phyloP scores from a whole-genome alignment of 2,888 invertebrate genomes.

The Aplocera efformata region DNA sequence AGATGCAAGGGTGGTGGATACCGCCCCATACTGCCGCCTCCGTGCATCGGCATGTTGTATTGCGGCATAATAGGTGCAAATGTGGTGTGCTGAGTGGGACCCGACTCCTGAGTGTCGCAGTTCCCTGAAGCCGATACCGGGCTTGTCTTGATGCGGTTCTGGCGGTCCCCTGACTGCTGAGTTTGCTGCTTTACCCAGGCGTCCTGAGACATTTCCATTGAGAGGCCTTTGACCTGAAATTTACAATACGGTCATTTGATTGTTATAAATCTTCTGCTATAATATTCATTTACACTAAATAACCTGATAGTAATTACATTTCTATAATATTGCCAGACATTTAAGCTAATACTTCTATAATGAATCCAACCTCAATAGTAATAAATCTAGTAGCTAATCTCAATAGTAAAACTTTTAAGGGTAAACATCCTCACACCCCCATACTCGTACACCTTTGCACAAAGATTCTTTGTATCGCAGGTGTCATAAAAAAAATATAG shows the following conservation, averaged over 20 bases:
- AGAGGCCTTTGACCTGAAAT: slow-evolving; percentile 73
- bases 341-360: too few relatives aligned
- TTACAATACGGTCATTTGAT: not conserved
- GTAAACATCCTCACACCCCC: too few relatives aligned
- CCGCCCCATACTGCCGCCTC: slow-evolving; percentile 66
- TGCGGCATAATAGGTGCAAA: slow-evolving; percentile 71
- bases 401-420: too few relatives aligned
- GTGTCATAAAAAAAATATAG: too few relatives aligned
- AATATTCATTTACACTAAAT: too few relatives aligned
- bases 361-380: too few relatives aligned
- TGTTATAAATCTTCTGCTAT: too few relatives aligned
- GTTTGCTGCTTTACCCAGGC: slow-evolving; percentile 75
- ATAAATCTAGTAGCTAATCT: too few relatives aligned
- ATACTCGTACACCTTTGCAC: too few relatives aligned
- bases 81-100: slow-evolving; percentile 63
- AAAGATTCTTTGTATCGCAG: too few relatives aligned
- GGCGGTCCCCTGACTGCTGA: slow-evolving; percentile 65
- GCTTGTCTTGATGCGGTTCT: slow-evolving; percentile 70
- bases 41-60: slow-evolving; percentile 64
- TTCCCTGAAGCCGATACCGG: slow-evolving; percentile 69
- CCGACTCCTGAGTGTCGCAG: slow-evolving; percentile 82
- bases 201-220: slow-evolving; percentile 76
- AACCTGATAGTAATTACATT: too few relatives aligned
- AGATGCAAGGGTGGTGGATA: slow-evolving; percentile 82
- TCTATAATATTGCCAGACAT: too few relatives aligned